Conservation (phyloP, 2,113 vertebrate species). For the Mixornis gularis region DNA sequence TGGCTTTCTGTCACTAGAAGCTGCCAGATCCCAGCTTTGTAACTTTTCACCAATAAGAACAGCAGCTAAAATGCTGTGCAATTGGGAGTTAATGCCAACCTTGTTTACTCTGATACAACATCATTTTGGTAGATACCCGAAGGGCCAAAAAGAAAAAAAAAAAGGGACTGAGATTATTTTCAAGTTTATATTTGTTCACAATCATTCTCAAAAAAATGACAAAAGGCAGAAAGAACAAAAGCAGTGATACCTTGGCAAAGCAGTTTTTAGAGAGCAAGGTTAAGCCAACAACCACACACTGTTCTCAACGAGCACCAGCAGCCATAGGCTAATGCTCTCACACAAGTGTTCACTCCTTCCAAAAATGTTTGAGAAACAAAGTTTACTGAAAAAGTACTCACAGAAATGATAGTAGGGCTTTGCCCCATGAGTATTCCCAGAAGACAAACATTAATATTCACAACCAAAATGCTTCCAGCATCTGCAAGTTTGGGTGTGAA, state of each 20-base stretch:
- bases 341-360: neutral
- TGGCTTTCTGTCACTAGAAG: neutral
- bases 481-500: neutral
- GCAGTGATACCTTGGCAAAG: neutral
- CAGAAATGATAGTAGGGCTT: neutral
- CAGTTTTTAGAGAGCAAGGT: neutral
- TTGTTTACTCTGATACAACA: neutral
- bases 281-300: neutral
- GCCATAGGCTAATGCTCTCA: neutral
- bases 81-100: neutral
- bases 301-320: neutral
- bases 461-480: neutral
- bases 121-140: neutral
- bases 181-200: neutral
- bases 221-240: neutral
- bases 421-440: neutral
- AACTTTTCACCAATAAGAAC: neutral
- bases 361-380: neutral
- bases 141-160: rapidly evolving
- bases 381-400: neutral
- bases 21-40: neutral
- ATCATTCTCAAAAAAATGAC: neutral
- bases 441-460: neutral
- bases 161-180: neutral
- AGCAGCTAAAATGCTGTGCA: neutral